Base-by-base conservation (phyloP, 2,113 vertebrate genomes). In the Tursiops truncatus region DNA sequence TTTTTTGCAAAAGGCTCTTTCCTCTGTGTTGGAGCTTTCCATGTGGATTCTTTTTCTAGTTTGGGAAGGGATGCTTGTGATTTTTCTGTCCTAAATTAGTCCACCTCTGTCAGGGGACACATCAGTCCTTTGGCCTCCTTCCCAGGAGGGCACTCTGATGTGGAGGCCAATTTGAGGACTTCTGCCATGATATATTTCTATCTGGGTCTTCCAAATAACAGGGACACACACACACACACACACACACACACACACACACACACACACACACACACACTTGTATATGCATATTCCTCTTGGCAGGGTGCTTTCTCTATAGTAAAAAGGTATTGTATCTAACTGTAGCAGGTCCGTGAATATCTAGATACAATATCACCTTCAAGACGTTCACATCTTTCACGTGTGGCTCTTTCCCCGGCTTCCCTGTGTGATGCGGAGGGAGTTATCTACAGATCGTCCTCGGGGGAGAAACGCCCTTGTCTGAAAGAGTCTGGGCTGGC, bases 331-430 rank as follows among this genome's bases (percentile, higher is more conserved):
- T 13, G 15, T 38, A 4, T 67, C 47, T 74, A 41, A 6, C 18
- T 12, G 11, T 18, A 36, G 88, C 33, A 67, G 33, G 25, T 21
- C 28, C 0, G 5, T 47, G 36, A 28, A 33, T 79, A 85, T 70
- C 80, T 33, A 53, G 36, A 86, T 41, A 12, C 33, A 8, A 23
- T 5, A 0, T 70, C 12, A 25, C 53, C 83, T 71, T 56, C 77
- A n/a, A 0, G 47, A 31, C 56, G 26, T n/a, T 38, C 56, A 3
- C 0, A 0, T 73, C 38, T 84, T 31, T 65, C 6, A 3, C 28
- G 67, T 15, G 31, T 2, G 21, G 7, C 1, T 23, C 0, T 8
- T 31, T 36, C n/a, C 73, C 90, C 0, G 0, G 67, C 25, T 25
- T 67, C 60, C n/a, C 14, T 26, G 31, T 8, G 5, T 28, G 63